Evolutionary conservation across 2,888 invertebrate species (phyloP).

Genomic region (Unio delphinus): DNA sequence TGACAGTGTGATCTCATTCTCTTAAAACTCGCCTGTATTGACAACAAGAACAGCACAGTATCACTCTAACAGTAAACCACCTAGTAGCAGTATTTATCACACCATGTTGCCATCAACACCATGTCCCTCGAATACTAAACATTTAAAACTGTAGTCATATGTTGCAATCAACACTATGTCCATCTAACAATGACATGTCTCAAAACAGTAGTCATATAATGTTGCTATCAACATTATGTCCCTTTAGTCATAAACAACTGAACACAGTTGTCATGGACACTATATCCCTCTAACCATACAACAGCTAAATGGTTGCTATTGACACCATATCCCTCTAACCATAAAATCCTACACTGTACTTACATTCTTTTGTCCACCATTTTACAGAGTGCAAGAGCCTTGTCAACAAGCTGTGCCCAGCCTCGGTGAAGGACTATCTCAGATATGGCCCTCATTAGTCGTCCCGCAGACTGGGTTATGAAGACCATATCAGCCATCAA

Average conservation of each 20-base stretch:
- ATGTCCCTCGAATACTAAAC: too few relatives aligned
- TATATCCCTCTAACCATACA: background rate
- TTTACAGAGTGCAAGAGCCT: slow-evolving; percentile 94
- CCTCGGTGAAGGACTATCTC: slow-evolving; percentile 94
- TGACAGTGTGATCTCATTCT: too few relatives aligned
- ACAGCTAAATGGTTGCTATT: background rate
- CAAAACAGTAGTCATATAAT: too few relatives aligned
- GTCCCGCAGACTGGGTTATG: slow-evolving; percentile 96
- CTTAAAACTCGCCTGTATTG: too few relatives aligned
- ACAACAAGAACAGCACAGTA: too few relatives aligned
- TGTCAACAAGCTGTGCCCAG: slow-evolving; percentile 98
- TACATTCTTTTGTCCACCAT: slow-evolving; percentile 97
- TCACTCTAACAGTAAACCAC: too few relatives aligned
- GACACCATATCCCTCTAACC: background rate
- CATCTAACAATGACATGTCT: too few relatives aligned
- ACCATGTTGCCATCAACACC: too few relatives aligned
- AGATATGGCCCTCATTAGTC: slow-evolving; percentile 95
- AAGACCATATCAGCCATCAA: slow-evolving; percentile 99
- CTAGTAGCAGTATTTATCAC: too few relatives aligned
- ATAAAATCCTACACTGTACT: slow-evolving; percentile 24
- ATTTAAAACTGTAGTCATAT: too few relatives aligned
- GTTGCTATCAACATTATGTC: background rate
- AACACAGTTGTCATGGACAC: background rate
- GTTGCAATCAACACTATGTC: too few relatives aligned
- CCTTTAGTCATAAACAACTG: too few relatives aligned